Percentiles rank a stretch among this genome's conserved stretches.
phyloP scores from a whole-genome alignment of 2,113 vertebrate genomes.

The Pogonocichla stellata region DNA sequence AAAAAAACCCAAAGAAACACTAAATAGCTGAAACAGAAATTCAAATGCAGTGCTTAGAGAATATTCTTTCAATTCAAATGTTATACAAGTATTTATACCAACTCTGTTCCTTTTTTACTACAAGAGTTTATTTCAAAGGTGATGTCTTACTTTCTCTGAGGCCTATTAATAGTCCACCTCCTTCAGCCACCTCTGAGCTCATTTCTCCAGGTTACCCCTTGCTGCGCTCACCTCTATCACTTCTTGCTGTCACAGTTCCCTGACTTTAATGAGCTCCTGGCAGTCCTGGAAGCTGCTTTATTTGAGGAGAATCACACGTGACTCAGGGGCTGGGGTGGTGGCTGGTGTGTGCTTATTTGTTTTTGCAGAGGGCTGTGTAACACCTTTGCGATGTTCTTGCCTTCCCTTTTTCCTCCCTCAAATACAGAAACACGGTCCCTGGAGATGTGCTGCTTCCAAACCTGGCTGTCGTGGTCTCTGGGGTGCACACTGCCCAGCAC shows the following conservation, averaged over 20 bases:
- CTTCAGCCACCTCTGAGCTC: not conserved
- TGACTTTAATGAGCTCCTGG: constrained; percentile 32
- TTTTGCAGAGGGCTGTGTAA: not conserved
- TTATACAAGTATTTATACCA: not conserved
- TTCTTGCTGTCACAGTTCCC: not conserved
- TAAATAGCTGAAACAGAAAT: not conserved
- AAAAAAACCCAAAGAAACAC: not conserved
- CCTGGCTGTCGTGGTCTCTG: not conserved
- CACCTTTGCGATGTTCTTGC: not conserved
- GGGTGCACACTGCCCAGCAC: not conserved
- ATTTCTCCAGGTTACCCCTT: not conserved
- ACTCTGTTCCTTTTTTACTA: not conserved
- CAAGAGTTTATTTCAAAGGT: not conserved
- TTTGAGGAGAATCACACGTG: not conserved
- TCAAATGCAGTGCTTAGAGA: not conserved
- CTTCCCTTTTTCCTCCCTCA: not conserved
- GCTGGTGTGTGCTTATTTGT: not conserved
- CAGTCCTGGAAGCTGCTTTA: not conserved
- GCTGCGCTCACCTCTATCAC: not conserved
- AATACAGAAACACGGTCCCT: not conserved
- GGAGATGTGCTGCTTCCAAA: not conserved
- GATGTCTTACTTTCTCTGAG: not conserved
- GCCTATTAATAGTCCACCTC: not conserved
- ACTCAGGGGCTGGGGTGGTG: not conserved
- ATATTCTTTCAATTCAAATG: not conserved